Evolutionary conservation across 2,113 vertebrate genomes (phyloP).

Genomic region (Otocyon megalotis): DNA sequence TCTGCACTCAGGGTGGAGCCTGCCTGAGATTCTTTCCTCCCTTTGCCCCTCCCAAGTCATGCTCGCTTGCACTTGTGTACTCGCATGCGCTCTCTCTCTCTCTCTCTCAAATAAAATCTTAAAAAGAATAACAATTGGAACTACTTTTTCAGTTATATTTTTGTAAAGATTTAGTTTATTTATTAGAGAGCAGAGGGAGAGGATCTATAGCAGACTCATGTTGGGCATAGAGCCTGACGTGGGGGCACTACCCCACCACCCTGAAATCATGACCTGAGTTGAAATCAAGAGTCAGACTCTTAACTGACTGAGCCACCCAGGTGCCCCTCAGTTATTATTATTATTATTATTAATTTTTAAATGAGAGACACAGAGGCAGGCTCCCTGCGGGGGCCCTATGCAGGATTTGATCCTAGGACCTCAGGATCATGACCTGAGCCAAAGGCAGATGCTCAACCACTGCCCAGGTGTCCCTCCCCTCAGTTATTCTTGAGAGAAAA

Average conservation of each 20-base stretch:
- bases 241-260: not conserved
- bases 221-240: not conserved
- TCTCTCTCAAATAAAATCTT: not conserved
- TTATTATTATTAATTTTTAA: too few species aligned
- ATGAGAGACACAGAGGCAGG: too few species aligned
- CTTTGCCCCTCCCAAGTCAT: not conserved
- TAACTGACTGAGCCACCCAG: not conserved
- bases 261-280: not conserved
- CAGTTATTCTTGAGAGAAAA: slow-evolving; percentile 19
- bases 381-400: too few species aligned
- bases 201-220: not conserved
- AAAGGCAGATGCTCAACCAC: not conserved
- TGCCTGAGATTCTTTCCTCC: not conserved
- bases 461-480: not conserved
- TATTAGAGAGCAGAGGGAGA: not conserved
- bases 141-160: not conserved
- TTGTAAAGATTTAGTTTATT: too few species aligned
- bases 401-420: too few species aligned
- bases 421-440: not conserved
- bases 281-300: not conserved
- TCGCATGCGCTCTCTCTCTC: not conserved
- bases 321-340: not conserved
- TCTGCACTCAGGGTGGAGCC: not conserved
- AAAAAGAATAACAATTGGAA: not conserved
- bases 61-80: too few species aligned